These are phyloP conservation scores for Phaethornis superciliosus DNA, from an alignment of 2,113 vertebrate genomes.

Conservation along the genomic window DNA sequence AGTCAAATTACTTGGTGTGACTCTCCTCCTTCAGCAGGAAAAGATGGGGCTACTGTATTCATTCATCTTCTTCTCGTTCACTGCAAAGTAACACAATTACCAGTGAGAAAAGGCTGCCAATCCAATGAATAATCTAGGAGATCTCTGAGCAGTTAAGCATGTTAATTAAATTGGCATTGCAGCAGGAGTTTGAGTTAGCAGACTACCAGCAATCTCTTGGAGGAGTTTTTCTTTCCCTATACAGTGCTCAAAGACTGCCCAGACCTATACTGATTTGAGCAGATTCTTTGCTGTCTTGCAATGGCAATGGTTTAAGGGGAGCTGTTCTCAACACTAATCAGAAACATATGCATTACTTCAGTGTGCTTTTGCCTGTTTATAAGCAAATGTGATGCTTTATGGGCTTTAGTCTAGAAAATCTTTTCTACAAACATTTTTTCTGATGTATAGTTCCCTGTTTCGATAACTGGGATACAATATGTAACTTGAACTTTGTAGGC, in stretches of 20 bases:
- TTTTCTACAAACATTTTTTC: background rate
- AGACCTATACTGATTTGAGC: background rate
- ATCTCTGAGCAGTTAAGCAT: slow-evolving; percentile 64
- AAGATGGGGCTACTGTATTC: slow-evolving; percentile 36
- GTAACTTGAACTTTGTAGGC: background rate
- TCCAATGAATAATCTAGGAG: slow-evolving; percentile 54
- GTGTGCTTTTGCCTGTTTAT: background rate
- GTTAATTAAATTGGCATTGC: slow-evolving; percentile 64
- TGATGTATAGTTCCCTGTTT: background rate
- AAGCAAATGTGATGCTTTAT: background rate
- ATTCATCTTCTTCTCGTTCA: slow-evolving; percentile 26
- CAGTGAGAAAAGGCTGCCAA: slow-evolving; percentile 57
- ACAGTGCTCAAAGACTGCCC: background rate
- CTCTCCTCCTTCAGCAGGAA: slow-evolving; percentile 30
- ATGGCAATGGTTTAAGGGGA: background rate
- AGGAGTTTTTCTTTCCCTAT: background rate
- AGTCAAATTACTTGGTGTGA: slow-evolving; percentile 48
- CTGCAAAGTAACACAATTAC: slow-evolving; percentile 53
- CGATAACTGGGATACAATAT: background rate
- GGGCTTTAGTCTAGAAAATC: background rate
- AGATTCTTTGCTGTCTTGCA: background rate
- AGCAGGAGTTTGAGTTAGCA: slow-evolving; percentile 30
- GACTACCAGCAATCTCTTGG: background rate
- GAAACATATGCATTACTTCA: background rate
- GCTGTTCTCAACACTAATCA: background rate